These are phyloP conservation scores for Balanococcus diminutus DNA, from an alignment of 2,888 invertebrate genomes.

Conservation along the genomic window DNA sequence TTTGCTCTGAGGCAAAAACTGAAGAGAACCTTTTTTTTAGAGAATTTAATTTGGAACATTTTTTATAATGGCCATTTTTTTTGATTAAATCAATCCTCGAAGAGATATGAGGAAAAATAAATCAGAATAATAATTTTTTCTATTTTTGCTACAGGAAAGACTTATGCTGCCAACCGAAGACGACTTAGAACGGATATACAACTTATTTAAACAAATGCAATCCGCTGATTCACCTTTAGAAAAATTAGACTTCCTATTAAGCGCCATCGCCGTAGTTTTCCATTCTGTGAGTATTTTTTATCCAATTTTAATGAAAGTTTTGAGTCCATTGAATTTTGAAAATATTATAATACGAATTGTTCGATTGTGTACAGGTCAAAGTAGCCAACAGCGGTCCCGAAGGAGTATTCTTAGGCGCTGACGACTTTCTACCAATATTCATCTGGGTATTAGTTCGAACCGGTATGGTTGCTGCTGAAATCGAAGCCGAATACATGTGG, in stretches of 20 bases:
- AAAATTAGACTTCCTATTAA: constrained; percentile 89
- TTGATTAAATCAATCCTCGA: no score
- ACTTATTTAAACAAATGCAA: constrained; percentile 81
- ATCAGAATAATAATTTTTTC: no score
- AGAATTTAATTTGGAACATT: no score
- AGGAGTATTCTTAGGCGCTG: constrained; percentile 72
- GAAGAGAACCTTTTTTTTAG: no score
- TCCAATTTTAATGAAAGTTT: no score
- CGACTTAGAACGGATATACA: constrained; percentile 78
- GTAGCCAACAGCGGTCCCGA: constrained; percentile 66
- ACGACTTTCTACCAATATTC: constrained; percentile 88
- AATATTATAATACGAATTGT: no score
- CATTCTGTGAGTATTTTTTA: constrained; percentile 65
- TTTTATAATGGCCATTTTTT: no score
- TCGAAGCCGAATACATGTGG: constrained; percentile 97
- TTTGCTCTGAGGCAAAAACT: no score
- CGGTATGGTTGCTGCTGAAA: constrained; percentile 88
- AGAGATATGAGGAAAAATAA: no score
- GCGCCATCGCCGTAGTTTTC: constrained; percentile 85
- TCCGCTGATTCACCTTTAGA: constrained; percentile 90
- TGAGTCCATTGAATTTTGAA: not conserved
- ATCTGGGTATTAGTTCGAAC: constrained; percentile 91
- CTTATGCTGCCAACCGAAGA: constrained; percentile 78
- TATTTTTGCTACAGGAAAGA: constrained; percentile 66
- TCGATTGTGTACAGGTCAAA: constrained; percentile 68